A percentile compares a stretch with the other conserved stretches of the same genome.
Conservation (phyloP, 2,888 invertebrate genomes). For the Habroteleia sp. region DNA sequence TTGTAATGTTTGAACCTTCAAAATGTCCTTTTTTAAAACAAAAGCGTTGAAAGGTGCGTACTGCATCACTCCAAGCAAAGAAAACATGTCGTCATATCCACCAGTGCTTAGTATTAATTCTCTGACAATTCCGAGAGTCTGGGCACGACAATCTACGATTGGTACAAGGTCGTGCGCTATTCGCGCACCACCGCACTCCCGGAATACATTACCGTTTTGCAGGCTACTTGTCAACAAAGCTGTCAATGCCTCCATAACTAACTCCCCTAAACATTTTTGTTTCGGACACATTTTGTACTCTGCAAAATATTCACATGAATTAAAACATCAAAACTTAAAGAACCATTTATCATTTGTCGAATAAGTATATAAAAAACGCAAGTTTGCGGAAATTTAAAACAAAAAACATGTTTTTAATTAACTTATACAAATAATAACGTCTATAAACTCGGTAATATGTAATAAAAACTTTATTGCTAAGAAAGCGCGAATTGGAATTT, state of each 20-base stretch:
- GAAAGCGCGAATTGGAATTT: too few species aligned
- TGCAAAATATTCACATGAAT: conserved; percentile 42
- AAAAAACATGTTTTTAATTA: too few species aligned
- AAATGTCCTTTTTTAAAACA: conserved; percentile 93
- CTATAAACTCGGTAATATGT: too few species aligned
- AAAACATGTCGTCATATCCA: conserved; percentile 98
- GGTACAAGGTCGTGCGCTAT: conserved; percentile 94
- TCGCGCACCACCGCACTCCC: conserved; percentile 96
- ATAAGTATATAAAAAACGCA: too few species aligned
- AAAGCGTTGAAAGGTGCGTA: conserved; percentile 91
- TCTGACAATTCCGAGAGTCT: conserved; percentile 92
- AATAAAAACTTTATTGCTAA: too few species aligned
- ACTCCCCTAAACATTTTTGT: conserved; percentile 90
- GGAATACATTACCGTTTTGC: conserved; percentile 94
- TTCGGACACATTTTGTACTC: conserved; percentile 81
- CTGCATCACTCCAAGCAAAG: conserved; percentile 94
- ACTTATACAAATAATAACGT: too few species aligned
- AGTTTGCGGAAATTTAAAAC: too few species aligned
- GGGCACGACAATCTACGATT: conserved; percentile 90
- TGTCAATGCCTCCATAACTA: conserved; percentile 94
- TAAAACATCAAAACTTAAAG: too few species aligned
- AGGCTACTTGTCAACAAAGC: conserved; percentile 91
- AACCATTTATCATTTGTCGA: too few species aligned
- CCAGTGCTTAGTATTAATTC: conserved; percentile 94
- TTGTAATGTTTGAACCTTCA: too few species aligned